Conservation (phyloP, 2,888 invertebrate species). For the Synanthedon vespiformis region DNA sequence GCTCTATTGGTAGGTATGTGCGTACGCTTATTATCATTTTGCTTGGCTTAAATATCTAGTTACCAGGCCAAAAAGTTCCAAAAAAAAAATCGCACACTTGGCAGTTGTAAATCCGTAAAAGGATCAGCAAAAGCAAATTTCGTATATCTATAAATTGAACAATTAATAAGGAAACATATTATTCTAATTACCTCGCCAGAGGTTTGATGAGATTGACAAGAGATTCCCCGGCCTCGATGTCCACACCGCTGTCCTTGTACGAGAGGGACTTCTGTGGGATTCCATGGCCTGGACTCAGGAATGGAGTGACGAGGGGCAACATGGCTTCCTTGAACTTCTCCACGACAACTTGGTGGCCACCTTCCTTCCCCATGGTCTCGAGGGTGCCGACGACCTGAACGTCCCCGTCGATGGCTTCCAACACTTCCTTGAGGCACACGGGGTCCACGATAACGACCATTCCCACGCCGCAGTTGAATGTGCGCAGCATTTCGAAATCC, state of each 20-base stretch:
- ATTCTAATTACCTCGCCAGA: slow-evolving; percentile 42
- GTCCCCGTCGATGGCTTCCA: slow-evolving; percentile 29
- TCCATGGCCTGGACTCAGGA: slow-evolving; percentile 18
- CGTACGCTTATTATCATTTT: too few relatives aligned
- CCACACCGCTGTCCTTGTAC: slow-evolving; percentile 88
- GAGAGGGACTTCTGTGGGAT: slow-evolving; percentile 63
- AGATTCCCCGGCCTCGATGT: slow-evolving; percentile 87
- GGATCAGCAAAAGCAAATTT: neutral
- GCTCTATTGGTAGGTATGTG: neutral
- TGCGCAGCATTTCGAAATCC: slow-evolving; percentile 84
- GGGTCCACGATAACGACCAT: slow-evolving; percentile 81
- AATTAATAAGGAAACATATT: too few relatives aligned
- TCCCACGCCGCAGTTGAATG: slow-evolving; percentile 97
- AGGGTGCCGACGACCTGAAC: slow-evolving; percentile 57
- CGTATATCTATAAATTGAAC: too few relatives aligned
- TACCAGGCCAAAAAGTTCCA: too few relatives aligned
- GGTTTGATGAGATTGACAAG: slow-evolving; percentile 82
- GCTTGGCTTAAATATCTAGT: too few relatives aligned
- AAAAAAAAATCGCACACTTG: too few relatives aligned
- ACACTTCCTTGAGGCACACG: slow-evolving; percentile 60
- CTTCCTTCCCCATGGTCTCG: slow-evolving; percentile 42
- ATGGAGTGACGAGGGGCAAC: slow-evolving; percentile 45
- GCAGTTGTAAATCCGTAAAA: too few relatives aligned
- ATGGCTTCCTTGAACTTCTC: slow-evolving; percentile 78
- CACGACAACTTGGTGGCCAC: slow-evolving; percentile 71